Percentiles rank a stretch among this genome's conserved stretches.
phyloP scores from a whole-genome alignment of 1,140 invertebrate genomes.

The Neoseiulus cucumeris region DNA sequence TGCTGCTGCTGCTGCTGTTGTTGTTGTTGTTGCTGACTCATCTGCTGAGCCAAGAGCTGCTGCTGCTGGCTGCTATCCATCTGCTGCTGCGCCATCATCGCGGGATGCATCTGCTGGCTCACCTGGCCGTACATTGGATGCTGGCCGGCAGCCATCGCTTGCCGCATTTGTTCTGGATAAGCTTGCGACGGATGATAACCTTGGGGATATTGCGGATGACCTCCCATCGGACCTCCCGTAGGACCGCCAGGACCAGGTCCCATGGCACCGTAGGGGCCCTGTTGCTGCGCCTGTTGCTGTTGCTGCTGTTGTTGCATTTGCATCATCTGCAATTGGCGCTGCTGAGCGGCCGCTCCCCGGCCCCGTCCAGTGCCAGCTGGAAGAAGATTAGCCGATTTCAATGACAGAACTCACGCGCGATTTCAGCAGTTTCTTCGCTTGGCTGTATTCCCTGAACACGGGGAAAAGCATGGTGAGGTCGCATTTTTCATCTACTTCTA shows the following conservation, averaged over 20 bases:
- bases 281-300: slow-evolving; percentile 12
- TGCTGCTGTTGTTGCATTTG: slow-evolving; percentile 7
- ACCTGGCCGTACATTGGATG: not conserved
- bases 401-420: too few species aligned
- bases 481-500: too few species aligned
- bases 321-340: slow-evolving; percentile 22
- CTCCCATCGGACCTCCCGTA: not conserved
- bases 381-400: not conserved
- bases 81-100: slow-evolving; percentile 8
- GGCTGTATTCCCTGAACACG: too few species aligned
- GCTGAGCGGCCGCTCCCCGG: slow-evolving; percentile 20
- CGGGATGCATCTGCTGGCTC: slow-evolving; percentile 6
- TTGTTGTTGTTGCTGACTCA: slow-evolving; percentile 12
- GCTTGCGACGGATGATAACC: not conserved
- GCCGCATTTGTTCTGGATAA: slow-evolving; percentile 3
- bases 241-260: not conserved
- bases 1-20: slow-evolving; percentile 6
- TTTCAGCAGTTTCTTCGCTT: too few species aligned
- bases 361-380: slow-evolving; percentile 17
- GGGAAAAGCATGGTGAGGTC: too few species aligned
- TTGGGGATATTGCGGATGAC: not conserved
- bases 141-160: slow-evolving; percentile 1
- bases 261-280: slow-evolving; percentile 11
- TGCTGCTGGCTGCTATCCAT: slow-evolving; percentile 8
- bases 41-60: slow-evolving; percentile 9